phyloP scores from a whole-genome alignment of 2,797 vertebrate species.

The Poeciliopsis turneri region DNA sequence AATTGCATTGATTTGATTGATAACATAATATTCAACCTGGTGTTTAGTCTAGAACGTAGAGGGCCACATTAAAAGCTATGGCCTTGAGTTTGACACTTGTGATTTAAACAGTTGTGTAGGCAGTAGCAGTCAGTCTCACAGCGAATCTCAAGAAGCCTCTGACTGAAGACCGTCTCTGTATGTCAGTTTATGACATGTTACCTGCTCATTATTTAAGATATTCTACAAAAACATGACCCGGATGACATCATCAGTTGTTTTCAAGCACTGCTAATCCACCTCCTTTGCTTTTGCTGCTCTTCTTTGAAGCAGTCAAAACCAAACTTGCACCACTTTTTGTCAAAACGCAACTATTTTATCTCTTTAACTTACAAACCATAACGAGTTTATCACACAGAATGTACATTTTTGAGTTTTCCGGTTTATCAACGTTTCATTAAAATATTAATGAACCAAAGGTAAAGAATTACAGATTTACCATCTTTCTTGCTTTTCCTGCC shows the following conservation, averaged over 20 bases:
- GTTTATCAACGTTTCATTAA: background rate
- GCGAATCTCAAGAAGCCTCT: background rate
- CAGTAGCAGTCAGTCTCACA: background rate
- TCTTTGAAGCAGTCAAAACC: background rate
- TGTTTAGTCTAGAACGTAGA: no score
- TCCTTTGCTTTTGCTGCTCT: background rate
- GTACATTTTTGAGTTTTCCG: background rate
- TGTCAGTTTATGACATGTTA: background rate
- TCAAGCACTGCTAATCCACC: background rate
- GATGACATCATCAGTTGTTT: background rate
- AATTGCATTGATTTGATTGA: no score
- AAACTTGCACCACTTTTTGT: background rate
- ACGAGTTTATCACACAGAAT: background rate
- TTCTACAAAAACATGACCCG: background rate
- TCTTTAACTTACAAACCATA: background rate
- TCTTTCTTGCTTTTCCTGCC: constrained; percentile 79
- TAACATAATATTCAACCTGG: no score
- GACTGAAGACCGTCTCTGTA: background rate
- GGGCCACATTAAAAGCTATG: no score
- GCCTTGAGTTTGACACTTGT: background rate
- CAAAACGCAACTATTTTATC: background rate
- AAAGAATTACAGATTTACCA: constrained; percentile 49
- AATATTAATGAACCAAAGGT: background rate
- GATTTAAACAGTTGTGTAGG: background rate
- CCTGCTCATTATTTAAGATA: background rate